Evolutionary conservation across 2,113 vertebrate species (phyloP).

Genomic region (Ivindomyrus marchei): DNA sequence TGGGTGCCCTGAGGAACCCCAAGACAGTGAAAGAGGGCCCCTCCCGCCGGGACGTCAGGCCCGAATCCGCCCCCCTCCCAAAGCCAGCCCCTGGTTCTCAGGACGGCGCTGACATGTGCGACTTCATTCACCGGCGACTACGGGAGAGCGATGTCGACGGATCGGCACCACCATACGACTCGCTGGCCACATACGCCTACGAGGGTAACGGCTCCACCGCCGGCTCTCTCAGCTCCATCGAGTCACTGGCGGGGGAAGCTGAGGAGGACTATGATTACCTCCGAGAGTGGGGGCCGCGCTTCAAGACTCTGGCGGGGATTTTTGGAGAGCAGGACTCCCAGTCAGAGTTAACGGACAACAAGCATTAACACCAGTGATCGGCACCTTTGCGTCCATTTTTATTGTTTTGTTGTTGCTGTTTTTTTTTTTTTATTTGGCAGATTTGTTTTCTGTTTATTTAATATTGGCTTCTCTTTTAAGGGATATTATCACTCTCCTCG

Average conservation of each 20-base stretch:
- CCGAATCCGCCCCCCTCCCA: conserved; percentile 66
- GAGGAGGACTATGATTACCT: conserved; percentile 92
- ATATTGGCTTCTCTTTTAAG: conserved; percentile 28
- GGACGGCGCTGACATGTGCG: conserved; percentile 82
- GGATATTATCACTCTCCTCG: conserved; percentile 24
- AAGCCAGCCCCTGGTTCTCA: conserved; percentile 53
- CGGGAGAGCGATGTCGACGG: conserved; percentile 82
- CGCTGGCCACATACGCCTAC: conserved; percentile 90
- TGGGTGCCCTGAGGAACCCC: conserved; percentile 89
- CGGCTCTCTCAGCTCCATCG: conserved; percentile 91
- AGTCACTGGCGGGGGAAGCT: conserved; percentile 67
- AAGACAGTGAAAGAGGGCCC: conserved; percentile 89
- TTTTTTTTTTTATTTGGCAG: conserved; percentile 12
- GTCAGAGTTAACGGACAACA: conserved; percentile 51
- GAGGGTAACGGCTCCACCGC: conserved; percentile 87
- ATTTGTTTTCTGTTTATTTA: conserved; percentile 20
- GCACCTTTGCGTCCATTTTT: conserved; percentile 16
- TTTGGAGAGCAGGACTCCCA: conserved; percentile 78
- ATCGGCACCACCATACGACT: conserved; percentile 86
- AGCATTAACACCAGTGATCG: conserved; percentile 48
- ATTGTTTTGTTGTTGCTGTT: conserved; percentile 21
- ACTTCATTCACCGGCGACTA: conserved; percentile 85
- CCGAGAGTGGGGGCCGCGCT: conserved; percentile 89
- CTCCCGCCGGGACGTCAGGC: conserved; percentile 85
- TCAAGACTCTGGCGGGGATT: conserved; percentile 89